These are phyloP conservation scores for Clunio marinus DNA, from an alignment of 2,888 invertebrate genomes.

Conservation along the genomic window DNA sequence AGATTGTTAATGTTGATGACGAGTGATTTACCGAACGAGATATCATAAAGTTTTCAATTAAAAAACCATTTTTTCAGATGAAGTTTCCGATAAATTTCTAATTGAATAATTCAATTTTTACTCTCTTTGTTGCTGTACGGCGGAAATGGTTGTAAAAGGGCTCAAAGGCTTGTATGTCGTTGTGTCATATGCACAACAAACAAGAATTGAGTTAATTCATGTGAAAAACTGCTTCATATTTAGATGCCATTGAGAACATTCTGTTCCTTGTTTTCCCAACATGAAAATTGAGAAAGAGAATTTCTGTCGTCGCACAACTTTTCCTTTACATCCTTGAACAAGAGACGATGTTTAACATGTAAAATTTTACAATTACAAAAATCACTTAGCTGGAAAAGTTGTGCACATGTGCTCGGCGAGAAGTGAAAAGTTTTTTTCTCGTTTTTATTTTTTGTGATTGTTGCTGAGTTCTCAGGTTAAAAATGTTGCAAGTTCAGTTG, in stretches of 20 bases:
- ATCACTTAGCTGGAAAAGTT: conserved; percentile 23
- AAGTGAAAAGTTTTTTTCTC: not conserved
- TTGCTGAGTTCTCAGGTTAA: too few species aligned
- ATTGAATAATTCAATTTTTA: conserved; percentile 18
- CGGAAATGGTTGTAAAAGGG: not conserved
- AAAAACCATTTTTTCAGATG: not conserved
- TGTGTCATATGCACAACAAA: conserved; percentile 17
- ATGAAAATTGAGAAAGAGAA: not conserved
- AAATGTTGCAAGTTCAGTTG: too few species aligned
- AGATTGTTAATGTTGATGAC: conserved; percentile 3
- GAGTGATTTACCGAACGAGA: not conserved
- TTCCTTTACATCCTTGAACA: too few species aligned
- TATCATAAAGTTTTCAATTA: conserved; percentile 25
- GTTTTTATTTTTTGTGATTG: too few species aligned
- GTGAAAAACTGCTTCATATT: not conserved
- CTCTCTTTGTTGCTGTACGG: not conserved
- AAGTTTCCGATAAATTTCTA: not conserved
- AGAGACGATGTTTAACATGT: not conserved
- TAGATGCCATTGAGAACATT: not conserved
- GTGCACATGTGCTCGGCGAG: not conserved
- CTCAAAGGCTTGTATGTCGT: not conserved
- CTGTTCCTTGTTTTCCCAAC: too few species aligned
- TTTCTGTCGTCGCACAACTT: conserved; percentile 9
- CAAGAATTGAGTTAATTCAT: conserved; percentile 6
- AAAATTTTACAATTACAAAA: conserved; percentile 6